These are phyloP conservation scores for Drosophila sucinea DNA, from an alignment of 1,140 invertebrate species.

Conservation along the genomic window DNA sequence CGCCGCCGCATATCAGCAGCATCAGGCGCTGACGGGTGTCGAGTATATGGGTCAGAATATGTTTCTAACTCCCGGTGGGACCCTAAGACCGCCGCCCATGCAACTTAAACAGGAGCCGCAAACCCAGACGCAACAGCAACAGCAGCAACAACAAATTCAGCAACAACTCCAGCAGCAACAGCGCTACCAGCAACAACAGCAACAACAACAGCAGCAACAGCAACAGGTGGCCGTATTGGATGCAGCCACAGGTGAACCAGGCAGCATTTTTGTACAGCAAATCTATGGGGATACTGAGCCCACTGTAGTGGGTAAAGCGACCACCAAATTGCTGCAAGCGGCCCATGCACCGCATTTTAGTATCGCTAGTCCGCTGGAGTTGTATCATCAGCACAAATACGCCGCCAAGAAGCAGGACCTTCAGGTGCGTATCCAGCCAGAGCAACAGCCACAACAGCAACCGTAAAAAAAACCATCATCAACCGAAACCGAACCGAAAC, in stretches of 20 bases:
- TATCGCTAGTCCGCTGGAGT: constrained; percentile 74
- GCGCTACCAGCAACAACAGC: constrained; percentile 52
- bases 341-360: constrained; percentile 77
- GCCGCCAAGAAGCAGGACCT: constrained; percentile 81
- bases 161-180: constrained; percentile 52
- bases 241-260: constrained; percentile 56
- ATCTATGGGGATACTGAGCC: constrained; percentile 68
- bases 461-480: constrained; percentile 16
- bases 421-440: constrained; percentile 75
- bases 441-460: constrained; percentile 28
- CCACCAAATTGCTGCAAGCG: constrained; percentile 72
- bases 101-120: constrained; percentile 73
- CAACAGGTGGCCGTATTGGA: constrained; percentile 61
- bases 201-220: constrained; percentile 60
- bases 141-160: constrained; percentile 54
- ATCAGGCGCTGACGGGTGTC: constrained; percentile 51
- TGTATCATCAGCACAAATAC: constrained; percentile 80
- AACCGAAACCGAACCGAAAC: constrained; percentile 3
- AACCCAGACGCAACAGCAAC: constrained; percentile 55
- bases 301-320: constrained; percentile 43
- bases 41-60: constrained; percentile 81
- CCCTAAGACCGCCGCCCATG: constrained; percentile 56
- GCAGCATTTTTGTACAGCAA: constrained; percentile 76
- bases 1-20: constrained; percentile 66
- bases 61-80: constrained; percentile 67